phyloP scores from a whole-genome alignment of 2,888 invertebrate genomes.

The Agrotis ipsilon region DNA sequence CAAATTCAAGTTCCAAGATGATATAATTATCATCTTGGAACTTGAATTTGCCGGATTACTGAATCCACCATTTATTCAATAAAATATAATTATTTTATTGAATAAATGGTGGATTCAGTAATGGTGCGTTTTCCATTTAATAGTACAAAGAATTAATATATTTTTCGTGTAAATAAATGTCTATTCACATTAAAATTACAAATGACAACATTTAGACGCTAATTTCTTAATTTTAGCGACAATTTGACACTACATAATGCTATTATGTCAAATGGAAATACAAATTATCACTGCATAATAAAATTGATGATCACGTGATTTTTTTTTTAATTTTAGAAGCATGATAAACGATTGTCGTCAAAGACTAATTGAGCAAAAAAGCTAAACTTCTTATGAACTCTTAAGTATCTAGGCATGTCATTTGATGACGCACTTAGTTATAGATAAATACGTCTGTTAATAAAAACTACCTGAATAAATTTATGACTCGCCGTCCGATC shows the following conservation, averaged over 20 bases:
- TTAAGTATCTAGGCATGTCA: background rate
- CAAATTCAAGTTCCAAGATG: too few species aligned
- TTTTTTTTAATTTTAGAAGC: constrained; percentile 27
- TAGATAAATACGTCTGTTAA: background rate
- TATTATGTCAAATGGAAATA: constrained; percentile 20
- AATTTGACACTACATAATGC: constrained; percentile 32
- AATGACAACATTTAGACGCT: constrained; percentile 16
- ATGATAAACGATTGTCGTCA: constrained; percentile 3
- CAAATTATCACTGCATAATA: constrained; percentile 16
- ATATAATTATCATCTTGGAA: too few species aligned
- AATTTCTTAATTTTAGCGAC: constrained; percentile 18
- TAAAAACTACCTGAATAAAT: too few species aligned
- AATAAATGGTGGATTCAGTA: too few species aligned
- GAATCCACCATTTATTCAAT: too few species aligned
- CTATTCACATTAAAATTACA: constrained; percentile 3
- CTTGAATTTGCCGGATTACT: too few species aligned
- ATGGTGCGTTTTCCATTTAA: too few species aligned
- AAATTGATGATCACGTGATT: background rate
- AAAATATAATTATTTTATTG: too few species aligned
- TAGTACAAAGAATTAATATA: too few species aligned
- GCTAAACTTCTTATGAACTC: background rate
- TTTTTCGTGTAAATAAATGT: background rate
- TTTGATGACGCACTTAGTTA: background rate
- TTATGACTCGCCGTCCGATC: too few species aligned
- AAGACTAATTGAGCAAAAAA: constrained; percentile 24